Evolutionary conservation across 1,140 invertebrate species (phyloP).

Genomic region (Pseudomyrmex dendroicus): DNA sequence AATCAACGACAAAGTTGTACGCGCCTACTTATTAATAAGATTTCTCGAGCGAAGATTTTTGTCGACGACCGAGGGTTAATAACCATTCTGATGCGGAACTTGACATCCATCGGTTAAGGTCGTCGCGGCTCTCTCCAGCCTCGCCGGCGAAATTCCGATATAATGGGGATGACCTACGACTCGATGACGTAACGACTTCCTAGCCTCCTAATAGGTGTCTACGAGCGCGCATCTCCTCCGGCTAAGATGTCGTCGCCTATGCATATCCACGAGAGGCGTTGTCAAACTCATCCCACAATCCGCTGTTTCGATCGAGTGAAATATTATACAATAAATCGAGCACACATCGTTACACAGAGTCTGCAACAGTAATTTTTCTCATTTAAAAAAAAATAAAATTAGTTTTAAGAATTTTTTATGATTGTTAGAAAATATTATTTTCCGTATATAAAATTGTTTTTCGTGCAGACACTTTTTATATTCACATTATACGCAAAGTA

Average conservation of each 20-base stretch:
- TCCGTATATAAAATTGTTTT: not conserved
- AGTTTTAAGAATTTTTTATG: too few species aligned
- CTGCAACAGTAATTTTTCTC: too few species aligned
- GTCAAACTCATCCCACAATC: not conserved
- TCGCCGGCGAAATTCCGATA: slow-evolving; percentile 80
- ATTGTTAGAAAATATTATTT: not conserved
- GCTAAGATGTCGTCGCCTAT: slow-evolving; percentile 49
- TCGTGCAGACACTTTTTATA: too few species aligned
- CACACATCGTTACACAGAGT: too few species aligned
- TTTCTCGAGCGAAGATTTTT: slow-evolving; percentile 61
- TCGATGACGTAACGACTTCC: slow-evolving; percentile 83
- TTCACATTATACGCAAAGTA: too few species aligned
- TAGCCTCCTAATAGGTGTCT: slow-evolving; percentile 77
- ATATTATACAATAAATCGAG: not conserved
- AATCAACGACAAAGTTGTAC: slow-evolving; percentile 4
- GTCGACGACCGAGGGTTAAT: slow-evolving; percentile 77
- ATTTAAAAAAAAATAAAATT: too few species aligned
- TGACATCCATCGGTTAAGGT: slow-evolving; percentile 70
- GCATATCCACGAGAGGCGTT: slow-evolving; percentile 2
- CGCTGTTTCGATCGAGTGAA: not conserved
- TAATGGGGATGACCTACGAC: slow-evolving; percentile 83
- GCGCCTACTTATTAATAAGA: slow-evolving; percentile 74
- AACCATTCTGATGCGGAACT: slow-evolving; percentile 77
- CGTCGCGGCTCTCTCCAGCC: slow-evolving; percentile 65
- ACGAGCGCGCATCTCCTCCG: slow-evolving; percentile 58